phyloP scores from a whole-genome alignment of 2,888 invertebrate genomes.

The Trichogramma dendrolimi region DNA sequence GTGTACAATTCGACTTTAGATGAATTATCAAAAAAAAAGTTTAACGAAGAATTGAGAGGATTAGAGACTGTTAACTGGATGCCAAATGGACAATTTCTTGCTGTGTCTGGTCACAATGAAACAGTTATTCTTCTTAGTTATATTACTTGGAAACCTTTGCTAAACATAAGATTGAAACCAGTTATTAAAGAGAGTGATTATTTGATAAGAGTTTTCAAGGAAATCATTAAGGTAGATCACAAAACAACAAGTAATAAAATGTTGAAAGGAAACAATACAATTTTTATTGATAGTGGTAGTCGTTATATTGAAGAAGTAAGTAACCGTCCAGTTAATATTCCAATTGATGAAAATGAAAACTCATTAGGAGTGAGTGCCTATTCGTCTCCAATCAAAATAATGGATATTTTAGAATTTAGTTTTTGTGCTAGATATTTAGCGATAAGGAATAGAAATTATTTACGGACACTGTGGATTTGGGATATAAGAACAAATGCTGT shows the following conservation, averaged over 20 bases:
- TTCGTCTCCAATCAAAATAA: conserved; percentile 25
- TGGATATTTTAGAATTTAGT: conserved; percentile 46
- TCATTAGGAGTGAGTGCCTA: conserved; percentile 33
- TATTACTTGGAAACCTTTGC: conserved; percentile 45
- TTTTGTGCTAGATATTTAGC: conserved; percentile 45
- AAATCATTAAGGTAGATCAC: conserved; percentile 36
- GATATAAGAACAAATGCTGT: conserved; percentile 40
- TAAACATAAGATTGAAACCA: conserved; percentile 42
- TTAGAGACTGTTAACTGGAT: conserved; percentile 46
- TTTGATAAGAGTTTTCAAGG: conserved; percentile 43
- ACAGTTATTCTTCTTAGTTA: conserved; percentile 46
- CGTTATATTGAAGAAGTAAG: conserved; percentile 40
- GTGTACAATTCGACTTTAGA: conserved; percentile 3
- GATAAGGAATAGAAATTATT: conserved; percentile 45
- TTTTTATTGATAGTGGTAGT: conserved; percentile 11
- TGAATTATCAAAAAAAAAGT: conserved; percentile 10
- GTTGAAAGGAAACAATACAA: not conserved
- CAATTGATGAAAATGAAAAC: conserved; percentile 36
- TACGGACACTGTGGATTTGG: conserved; percentile 48
- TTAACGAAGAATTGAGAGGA: conserved; percentile 36
- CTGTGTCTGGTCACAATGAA: conserved; percentile 46
- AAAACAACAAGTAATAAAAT: conserved; percentile 38
- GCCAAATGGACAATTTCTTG: conserved; percentile 46
- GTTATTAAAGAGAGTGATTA: conserved; percentile 42
- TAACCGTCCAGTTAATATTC: conserved; percentile 44